Percentiles rank a stretch among this genome's conserved stretches.
Conservation (phyloP, 2,113 vertebrate genomes). For the Ardeotis arabs region DNA sequence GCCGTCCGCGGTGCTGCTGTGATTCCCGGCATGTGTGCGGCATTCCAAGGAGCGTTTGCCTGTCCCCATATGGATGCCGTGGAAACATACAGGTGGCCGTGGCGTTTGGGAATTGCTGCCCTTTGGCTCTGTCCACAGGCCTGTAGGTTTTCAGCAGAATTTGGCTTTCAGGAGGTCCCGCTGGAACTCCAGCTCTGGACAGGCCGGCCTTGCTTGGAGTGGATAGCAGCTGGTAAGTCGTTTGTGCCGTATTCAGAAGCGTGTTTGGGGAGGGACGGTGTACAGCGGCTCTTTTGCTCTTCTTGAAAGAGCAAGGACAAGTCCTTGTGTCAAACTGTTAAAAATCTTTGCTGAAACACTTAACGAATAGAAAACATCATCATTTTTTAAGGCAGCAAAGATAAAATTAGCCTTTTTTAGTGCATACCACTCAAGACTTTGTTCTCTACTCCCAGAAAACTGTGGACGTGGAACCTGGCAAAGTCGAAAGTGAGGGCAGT, state of each 20-base stretch:
- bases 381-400: not conserved
- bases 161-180: not conserved
- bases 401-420: not conserved
- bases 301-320: not conserved
- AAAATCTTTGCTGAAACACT: not conserved
- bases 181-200: not conserved
- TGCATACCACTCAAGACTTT: accelerated
- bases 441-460: not conserved
- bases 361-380: not conserved
- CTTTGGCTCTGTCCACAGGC: not conserved
- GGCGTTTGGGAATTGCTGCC: not conserved
- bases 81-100: accelerated
- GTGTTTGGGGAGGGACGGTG: not conserved
- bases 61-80: accelerated
- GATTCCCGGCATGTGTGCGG: not conserved
- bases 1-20: accelerated
- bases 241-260: not conserved
- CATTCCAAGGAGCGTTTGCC: not conserved
- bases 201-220: not conserved
- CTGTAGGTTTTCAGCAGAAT: not conserved
- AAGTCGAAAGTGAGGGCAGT: accelerated
- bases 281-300: not conserved
- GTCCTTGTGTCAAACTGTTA: not conserved
- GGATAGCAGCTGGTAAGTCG: not conserved
- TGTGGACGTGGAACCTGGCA: not conserved